A percentile compares a stretch with the other conserved stretches of the same genome.
Conservation (phyloP, 2,113 vertebrate species). For the Neotoma lepida region DNA sequence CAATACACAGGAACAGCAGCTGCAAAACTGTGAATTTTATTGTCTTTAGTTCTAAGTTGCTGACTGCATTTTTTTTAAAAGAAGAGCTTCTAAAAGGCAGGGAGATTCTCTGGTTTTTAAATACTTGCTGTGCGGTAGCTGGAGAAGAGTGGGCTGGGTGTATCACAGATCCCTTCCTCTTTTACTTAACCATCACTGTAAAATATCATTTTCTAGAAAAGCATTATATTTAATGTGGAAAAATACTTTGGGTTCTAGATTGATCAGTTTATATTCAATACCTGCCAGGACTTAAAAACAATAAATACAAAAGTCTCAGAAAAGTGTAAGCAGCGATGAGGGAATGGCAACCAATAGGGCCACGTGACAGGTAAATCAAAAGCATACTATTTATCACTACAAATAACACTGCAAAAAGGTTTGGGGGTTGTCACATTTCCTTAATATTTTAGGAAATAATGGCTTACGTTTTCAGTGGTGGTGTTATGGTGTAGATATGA, state of each 20-base stretch:
- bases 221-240: conserved; percentile 8
- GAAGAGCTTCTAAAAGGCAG: conserved; percentile 35
- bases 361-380: neutral
- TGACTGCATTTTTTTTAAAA: neutral
- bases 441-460: neutral
- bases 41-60: conserved; percentile 47
- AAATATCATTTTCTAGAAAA: conserved; percentile 4
- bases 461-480: neutral
- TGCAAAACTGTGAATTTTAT: conserved; percentile 65
- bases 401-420: conserved; percentile 4
- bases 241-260: neutral
- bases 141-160: neutral
- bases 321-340: neutral
- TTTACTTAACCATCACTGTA: conserved; percentile 20
- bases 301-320: neutral
- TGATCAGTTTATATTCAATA: neutral
- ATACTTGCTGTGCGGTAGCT: conserved; percentile 13
- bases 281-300: conserved; percentile 4
- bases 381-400: neutral
- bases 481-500: neutral
- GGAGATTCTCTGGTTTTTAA: conserved; percentile 47
- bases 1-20: conserved; percentile 60
- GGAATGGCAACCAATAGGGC: neutral
- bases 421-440: neutral
- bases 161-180: neutral